Evolutionary conservation across 2,113 vertebrate species (phyloP).

Genomic region (Pimephales promelas): DNA sequence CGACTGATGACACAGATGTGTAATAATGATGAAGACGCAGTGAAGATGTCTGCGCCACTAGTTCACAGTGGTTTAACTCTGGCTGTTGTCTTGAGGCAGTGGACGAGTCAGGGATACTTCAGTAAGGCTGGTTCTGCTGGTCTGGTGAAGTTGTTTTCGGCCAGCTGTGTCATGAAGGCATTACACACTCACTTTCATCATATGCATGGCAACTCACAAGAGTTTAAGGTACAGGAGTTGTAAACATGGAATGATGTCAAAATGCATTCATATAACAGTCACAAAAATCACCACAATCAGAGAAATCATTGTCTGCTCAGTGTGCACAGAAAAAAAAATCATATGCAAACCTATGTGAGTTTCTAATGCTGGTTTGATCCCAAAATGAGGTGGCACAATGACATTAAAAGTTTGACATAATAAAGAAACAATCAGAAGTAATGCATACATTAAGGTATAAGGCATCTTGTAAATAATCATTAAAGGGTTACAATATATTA

Average conservation of each 20-base stretch:
- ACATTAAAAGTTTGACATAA: constrained; percentile 42
- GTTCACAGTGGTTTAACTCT: constrained; percentile 46
- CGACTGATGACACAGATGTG: neutral
- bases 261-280: constrained; percentile 63
- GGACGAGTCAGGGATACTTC: constrained; percentile 43
- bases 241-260: constrained; percentile 63
- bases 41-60: constrained; percentile 29
- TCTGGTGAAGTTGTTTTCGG: constrained; percentile 19
- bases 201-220: constrained; percentile 36
- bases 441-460: constrained; percentile 51
- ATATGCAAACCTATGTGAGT: constrained; percentile 9
- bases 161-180: constrained; percentile 14
- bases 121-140: constrained; percentile 61
- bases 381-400: constrained; percentile 57
- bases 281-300: constrained; percentile 46
- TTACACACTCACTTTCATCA: constrained; percentile 30
- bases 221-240: constrained; percentile 35
- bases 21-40: constrained; percentile 37
- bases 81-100: constrained; percentile 23
- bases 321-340: constrained; percentile 31
- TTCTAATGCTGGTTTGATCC: constrained; percentile 50
- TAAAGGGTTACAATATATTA: constrained; percentile 59
- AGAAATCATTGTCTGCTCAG: constrained; percentile 33
- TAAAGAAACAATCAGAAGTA: constrained; percentile 40
- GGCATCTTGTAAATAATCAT: constrained; percentile 51